Conservation (phyloP, 2,113 vertebrate genomes). For the Albula glossodonta region DNA sequence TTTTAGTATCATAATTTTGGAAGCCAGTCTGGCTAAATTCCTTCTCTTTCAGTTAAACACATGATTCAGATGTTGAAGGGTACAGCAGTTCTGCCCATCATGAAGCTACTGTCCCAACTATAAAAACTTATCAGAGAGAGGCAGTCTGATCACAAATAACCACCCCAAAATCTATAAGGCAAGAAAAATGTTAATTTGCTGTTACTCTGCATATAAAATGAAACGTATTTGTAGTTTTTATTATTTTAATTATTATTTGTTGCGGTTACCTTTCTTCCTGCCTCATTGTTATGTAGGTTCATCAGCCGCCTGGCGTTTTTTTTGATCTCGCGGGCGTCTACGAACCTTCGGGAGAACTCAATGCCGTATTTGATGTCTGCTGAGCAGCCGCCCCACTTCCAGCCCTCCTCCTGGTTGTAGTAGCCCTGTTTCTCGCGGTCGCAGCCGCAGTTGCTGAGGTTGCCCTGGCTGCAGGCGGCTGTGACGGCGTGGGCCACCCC, state of each 20-base stretch:
- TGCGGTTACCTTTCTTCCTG: slow-evolving; percentile 89
- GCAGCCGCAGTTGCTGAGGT: slow-evolving; percentile 97
- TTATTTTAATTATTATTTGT: slow-evolving; percentile 3
- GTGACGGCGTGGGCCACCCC: slow-evolving; percentile 95
- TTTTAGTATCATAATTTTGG: too few relatives aligned
- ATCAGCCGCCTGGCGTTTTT: slow-evolving; percentile 95
- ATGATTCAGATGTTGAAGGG: too few relatives aligned
- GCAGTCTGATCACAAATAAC: too few relatives aligned
- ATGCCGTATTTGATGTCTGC: slow-evolving; percentile 96
- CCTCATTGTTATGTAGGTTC: slow-evolving; percentile 99
- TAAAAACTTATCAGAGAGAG: too few relatives aligned
- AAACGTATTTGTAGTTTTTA: slow-evolving; percentile 6
- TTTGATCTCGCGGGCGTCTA: slow-evolving; percentile 95
- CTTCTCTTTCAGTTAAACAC: too few relatives aligned
- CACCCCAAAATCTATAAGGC: too few relatives aligned
- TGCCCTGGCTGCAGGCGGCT: slow-evolving; percentile 94
- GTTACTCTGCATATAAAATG: not conserved
- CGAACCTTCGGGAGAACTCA: slow-evolving; percentile 95
- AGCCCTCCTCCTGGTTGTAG: slow-evolving; percentile 95
- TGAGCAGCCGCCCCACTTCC: slow-evolving; percentile 99
- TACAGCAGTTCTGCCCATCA: too few relatives aligned
- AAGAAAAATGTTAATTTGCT: too few relatives aligned
- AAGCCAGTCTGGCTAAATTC: too few relatives aligned
- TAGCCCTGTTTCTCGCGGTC: slow-evolving; percentile 98
- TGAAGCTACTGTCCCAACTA: too few relatives aligned